Evolutionary conservation across 2,888 invertebrate species (phyloP), one percentile per base, ranked within the genome.

Genomic region (Taenaris catops): DNA sequence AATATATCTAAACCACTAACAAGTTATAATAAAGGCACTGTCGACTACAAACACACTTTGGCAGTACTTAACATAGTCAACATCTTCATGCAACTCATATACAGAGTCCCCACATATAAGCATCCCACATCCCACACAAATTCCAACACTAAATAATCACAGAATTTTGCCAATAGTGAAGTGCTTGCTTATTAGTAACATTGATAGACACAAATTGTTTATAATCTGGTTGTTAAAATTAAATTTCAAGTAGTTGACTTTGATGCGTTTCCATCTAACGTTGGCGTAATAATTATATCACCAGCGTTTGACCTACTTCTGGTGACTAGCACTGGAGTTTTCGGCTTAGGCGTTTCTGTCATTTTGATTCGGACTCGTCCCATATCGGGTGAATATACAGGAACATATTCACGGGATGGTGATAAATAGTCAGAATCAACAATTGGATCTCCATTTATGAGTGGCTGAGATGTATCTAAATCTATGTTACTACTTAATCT

Each of bases 291-390:
- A 53, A 94, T 91, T 53, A 93, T 92, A 47, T 92, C 92, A 48
- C 94, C 94, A 44, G 92, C 92, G 66, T 92, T 92, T 28, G 93
- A 92, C 53, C 91, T 87, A 75, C 91, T 91, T 69, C 94, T 90
- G 57, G 92, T 94, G 58, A 94, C 93, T 63, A 94, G 86, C 67
- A 94, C 89, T 16, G 94, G 94, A n/a, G 94, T 94, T 75, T 93
- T 94, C 25, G 94, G 94, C 59, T 92, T 93, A 1, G 93, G 93
- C 38, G 91, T 92, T 66, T 94, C 94, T 6, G 92, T 89, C 60
- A 93, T 80, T 71, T 91, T 93, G 49, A 94, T 93, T 56, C 93
- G 93, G 24, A 94, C 94, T 49, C 93, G 89, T 41, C 94, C 93
- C 58, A 93, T 92, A 56, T 92, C 92, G 0, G 91, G 91, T 37